Evolutionary conservation across 2,888 invertebrate species (phyloP).

Genomic region (Sarcophaga caerulescens): DNA sequence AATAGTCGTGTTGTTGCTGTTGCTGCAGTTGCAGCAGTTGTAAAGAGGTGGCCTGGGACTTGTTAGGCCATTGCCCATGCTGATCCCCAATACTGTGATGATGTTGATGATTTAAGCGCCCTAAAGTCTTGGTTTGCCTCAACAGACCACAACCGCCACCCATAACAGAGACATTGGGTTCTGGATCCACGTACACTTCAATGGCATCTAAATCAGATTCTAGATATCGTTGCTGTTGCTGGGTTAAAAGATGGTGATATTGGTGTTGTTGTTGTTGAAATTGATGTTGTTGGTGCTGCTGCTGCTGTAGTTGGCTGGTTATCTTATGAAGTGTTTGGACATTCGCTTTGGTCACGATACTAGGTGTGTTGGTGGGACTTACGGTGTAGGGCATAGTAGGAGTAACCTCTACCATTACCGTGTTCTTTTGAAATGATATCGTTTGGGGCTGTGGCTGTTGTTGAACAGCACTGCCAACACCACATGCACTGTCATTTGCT

Average conservation of each 20-base stretch:
- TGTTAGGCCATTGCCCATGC: constrained; percentile 67
- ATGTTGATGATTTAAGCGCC: constrained; percentile 56
- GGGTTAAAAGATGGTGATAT: constrained; percentile 60
- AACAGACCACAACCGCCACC: constrained; percentile 37
- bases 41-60: constrained; percentile 71
- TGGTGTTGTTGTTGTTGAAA: constrained; percentile 60
- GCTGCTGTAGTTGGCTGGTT: constrained; percentile 42
- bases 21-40: constrained; percentile 70
- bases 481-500: not conserved
- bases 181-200: constrained; percentile 79
- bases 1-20: constrained; percentile 84
- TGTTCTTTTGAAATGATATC: constrained; percentile 41
- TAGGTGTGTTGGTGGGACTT: constrained; percentile 45
- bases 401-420: constrained; percentile 47
- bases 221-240: constrained; percentile 64
- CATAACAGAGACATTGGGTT: constrained; percentile 66
- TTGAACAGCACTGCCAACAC: not conserved
- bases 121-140: constrained; percentile 70
- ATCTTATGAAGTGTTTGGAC: constrained; percentile 61
- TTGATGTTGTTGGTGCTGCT: constrained; percentile 39
- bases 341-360: constrained; percentile 38
- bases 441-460: constrained; percentile 53
- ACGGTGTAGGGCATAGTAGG: constrained; percentile 50
- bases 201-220: constrained; percentile 80
- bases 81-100: constrained; percentile 53